Percentiles rank a stretch among this genome's conserved stretches.
phyloP scores from a whole-genome alignment of 64 coral and sea anemone species.

The Actinia equina region DNA sequence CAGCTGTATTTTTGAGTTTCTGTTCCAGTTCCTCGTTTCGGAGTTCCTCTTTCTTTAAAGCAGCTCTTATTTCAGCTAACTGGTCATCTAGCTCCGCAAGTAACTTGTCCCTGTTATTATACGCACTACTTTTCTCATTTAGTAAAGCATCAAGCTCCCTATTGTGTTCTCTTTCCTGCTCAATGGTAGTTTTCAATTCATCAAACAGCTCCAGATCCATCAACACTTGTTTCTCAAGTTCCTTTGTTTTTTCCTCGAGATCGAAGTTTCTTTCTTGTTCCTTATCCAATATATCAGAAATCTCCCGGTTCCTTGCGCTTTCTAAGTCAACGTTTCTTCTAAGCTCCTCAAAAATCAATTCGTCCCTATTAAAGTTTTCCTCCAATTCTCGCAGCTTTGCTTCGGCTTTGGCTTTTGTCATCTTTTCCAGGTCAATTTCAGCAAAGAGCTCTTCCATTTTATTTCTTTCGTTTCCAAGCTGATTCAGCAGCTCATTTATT shows the following conservation, averaged over 20 bases:
- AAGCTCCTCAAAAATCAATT: conserved; percentile 53
- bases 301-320: conserved; percentile 35
- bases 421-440: conserved; percentile 27
- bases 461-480: conserved; percentile 38
- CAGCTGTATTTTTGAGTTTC: not conserved
- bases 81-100: conserved; percentile 37
- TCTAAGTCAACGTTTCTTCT: conserved; percentile 41
- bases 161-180: conserved; percentile 42
- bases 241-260: conserved; percentile 31
- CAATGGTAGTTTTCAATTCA: conserved; percentile 35
- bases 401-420: conserved; percentile 28
- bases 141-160: conserved; percentile 43
- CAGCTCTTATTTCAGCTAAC: conserved; percentile 25
- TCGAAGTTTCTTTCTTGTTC: conserved; percentile 14
- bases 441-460: conserved; percentile 29
- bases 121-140: conserved; percentile 26
- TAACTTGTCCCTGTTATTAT: conserved; percentile 37
- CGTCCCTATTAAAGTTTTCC: conserved; percentile 33
- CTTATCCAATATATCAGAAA: conserved; percentile 43
- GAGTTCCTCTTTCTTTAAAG: conserved; percentile 19
- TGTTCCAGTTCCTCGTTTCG: conserved; percentile 27
- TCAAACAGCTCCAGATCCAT: conserved; percentile 48
- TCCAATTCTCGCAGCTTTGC: conserved; percentile 51
- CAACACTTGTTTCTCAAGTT: conserved; percentile 50
- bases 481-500: conserved; percentile 28